These are phyloP conservation scores for Eueides isabella DNA, from an alignment of 1,140 invertebrate species.

Conservation along the genomic window DNA sequence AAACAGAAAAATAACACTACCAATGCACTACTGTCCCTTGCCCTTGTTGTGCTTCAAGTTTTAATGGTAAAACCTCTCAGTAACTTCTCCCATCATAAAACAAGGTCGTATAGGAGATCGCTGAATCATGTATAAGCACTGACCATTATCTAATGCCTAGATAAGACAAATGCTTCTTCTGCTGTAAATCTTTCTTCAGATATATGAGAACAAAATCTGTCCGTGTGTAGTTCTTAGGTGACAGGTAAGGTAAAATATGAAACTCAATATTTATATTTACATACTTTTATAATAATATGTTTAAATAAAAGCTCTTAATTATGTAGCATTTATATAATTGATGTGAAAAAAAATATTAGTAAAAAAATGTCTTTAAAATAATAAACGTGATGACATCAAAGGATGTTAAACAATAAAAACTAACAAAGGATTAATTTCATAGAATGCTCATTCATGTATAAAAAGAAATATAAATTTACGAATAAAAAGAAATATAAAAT, in stretches of 20 bases:
- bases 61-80: no score
- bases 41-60: no score
- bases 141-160: no score
- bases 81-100: no score
- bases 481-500: slow-evolving; percentile 38
- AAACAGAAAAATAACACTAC: no score
- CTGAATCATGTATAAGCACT: no score
- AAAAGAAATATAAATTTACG: no score
- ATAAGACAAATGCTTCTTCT: no score
- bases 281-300: slow-evolving; percentile 35
- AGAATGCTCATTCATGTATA: slow-evolving; percentile 52
- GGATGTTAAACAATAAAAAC: slow-evolving; percentile 54
- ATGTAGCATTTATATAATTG: slow-evolving; percentile 71
- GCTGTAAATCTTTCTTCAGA: no score
- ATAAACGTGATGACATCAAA: slow-evolving; percentile 59
- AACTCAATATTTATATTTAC: slow-evolving; percentile 34
- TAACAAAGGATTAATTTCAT: slow-evolving; percentile 53
- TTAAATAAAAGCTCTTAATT: slow-evolving; percentile 37
- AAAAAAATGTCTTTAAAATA: slow-evolving; percentile 77
- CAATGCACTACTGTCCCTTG: no score
- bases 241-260: not conserved
- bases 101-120: no score
- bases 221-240: not conserved
- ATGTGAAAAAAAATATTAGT: slow-evolving; percentile 71
- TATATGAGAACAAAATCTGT: not conserved